These are phyloP conservation scores for Simalia tracyae DNA, from an alignment of 2,797 vertebrate genomes.

Conservation along the genomic window DNA sequence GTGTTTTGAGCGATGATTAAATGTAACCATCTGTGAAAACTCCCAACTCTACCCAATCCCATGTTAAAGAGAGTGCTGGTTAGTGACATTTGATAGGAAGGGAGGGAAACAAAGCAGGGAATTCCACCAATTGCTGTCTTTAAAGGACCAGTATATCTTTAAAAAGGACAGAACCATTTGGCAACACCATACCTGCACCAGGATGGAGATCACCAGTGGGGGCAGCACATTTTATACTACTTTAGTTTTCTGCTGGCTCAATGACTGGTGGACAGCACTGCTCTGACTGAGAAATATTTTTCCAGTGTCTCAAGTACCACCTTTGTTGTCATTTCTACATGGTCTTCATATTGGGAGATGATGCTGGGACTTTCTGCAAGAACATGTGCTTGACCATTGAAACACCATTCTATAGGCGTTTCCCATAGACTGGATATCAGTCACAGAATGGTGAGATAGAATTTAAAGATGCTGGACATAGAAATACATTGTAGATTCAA, in stretches of 20 bases:
- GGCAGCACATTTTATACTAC: no score
- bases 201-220: no score
- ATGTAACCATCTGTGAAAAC: no score
- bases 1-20: no score
- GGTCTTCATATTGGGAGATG: neutral
- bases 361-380: neutral
- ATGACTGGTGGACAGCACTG: neutral
- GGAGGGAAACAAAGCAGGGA: no score
- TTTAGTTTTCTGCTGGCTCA: no score
- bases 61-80: no score
- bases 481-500: slow-evolving; percentile 14
- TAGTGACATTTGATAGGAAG: no score
- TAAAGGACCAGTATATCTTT: no score
- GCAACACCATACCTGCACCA: neutral
- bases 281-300: neutral
- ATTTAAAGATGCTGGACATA: slow-evolving; percentile 3
- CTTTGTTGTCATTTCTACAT: neutral
- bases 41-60: no score
- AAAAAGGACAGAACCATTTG: neutral
- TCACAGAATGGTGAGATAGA: neutral
- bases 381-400: neutral
- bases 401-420: no score
- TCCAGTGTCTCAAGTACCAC: neutral
- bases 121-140: no score
- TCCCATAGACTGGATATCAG: neutral